phyloP scores from a whole-genome alignment of 1,140 invertebrate species.

The Tribolium castaneum region DNA sequence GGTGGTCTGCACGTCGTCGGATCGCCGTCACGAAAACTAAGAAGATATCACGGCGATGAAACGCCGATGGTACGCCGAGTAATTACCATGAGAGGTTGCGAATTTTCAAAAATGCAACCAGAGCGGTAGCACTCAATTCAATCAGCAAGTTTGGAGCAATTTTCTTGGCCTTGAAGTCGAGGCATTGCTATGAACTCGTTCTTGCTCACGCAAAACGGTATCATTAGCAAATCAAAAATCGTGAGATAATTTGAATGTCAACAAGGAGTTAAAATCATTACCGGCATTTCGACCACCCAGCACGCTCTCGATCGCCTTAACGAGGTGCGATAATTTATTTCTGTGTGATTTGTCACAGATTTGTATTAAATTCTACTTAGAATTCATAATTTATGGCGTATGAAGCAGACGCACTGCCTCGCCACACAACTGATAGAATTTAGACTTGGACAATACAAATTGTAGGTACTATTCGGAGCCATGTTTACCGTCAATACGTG shows the following conservation, averaged over 20 bases:
- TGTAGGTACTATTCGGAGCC: constrained; percentile 41
- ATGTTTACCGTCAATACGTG: constrained; percentile 43
- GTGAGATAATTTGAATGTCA: constrained; percentile 35
- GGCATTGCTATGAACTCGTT: not conserved
- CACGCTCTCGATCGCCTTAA: not conserved
- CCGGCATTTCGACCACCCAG: constrained; percentile 15
- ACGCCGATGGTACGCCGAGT: not conserved
- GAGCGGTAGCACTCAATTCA: not conserved
- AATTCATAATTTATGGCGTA: not conserved
- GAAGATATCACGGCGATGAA: constrained; percentile 18
- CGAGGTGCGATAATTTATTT: not conserved
- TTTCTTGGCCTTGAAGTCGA: not conserved
- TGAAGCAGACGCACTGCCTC: not conserved
- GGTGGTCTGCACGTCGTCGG: constrained; percentile 37
- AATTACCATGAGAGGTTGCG: not conserved
- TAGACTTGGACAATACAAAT: constrained; percentile 40
- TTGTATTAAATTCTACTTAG: not conserved
- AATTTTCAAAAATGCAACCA: not conserved
- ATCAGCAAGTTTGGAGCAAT: not conserved
- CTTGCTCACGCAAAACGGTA: constrained; percentile 17
- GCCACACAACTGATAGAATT: constrained; percentile 12
- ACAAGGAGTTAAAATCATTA: constrained; percentile 30
- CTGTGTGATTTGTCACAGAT: not conserved
- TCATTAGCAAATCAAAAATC: constrained; percentile 31
- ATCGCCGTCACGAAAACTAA: constrained; percentile 26